Conservation (phyloP, 1,140 invertebrate genomes). For the Thalassaphorura encarpata region DNA sequence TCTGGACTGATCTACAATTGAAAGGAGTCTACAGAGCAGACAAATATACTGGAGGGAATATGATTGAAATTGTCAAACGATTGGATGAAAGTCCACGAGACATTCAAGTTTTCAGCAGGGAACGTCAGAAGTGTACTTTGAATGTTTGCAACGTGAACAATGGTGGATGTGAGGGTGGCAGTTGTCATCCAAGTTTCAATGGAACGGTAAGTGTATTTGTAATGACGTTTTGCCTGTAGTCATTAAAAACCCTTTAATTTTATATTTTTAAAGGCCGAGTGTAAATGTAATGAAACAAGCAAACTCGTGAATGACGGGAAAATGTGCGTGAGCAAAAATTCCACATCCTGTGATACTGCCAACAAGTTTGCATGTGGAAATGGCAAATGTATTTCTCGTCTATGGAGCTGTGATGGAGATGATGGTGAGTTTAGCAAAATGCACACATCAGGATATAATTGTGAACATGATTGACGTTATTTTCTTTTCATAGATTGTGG, state of each 20-base stretch:
- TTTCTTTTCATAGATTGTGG: conserved; percentile 61
- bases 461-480: not conserved
- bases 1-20: conserved; percentile 93
- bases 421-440: conserved; percentile 39
- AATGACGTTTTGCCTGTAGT: conserved; percentile 3
- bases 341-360: conserved; percentile 75
- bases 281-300: conserved; percentile 71
- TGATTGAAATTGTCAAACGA: conserved; percentile 85
- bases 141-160: conserved; percentile 87
- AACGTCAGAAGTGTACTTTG: conserved; percentile 64
- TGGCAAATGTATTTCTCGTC: conserved; percentile 87
- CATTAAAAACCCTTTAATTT: conserved; percentile 31
- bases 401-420: conserved; percentile 95
- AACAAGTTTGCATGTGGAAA: conserved; percentile 87
- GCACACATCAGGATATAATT: not conserved
- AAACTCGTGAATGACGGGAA: conserved; percentile 84
- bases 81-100: conserved; percentile 83
- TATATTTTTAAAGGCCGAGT: conserved; percentile 55
- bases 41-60: conserved; percentile 91
- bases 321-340: conserved; percentile 79
- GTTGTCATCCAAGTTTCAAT: conserved; percentile 80
- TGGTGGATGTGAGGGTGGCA: conserved; percentile 90
- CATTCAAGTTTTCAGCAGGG: conserved; percentile 74
- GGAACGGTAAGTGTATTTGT: conserved; percentile 44
- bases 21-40: conserved; percentile 91